Evolutionary conservation across 2,888 invertebrate species (phyloP).

Genomic region (Fabriciana adippe): DNA sequence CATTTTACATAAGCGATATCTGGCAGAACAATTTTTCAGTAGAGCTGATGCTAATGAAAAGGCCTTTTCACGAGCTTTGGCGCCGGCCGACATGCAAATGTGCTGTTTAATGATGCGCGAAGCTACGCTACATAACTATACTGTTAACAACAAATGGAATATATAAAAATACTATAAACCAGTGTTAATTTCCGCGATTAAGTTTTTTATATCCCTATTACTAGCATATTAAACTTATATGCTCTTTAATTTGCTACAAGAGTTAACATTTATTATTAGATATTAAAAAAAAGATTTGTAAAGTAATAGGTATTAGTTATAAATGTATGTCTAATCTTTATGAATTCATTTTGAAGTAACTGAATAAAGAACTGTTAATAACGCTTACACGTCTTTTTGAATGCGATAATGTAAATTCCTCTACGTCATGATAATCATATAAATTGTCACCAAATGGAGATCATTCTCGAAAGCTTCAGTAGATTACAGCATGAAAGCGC

Average conservation of each 20-base stretch:
- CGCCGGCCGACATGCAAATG: conserved; percentile 77
- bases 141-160: conserved; percentile 27
- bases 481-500: conserved; percentile 75
- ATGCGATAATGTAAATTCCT: conserved; percentile 28
- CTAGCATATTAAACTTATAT: too few relatives aligned
- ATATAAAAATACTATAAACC: conserved; percentile 2
- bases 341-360: not conserved
- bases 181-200: not conserved
- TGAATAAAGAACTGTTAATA: not conserved
- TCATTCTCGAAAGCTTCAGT: conserved; percentile 63
- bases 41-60: conserved; percentile 77
- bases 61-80: conserved; percentile 80
- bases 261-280: too few relatives aligned
- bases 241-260: too few relatives aligned
- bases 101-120: conserved; percentile 73
- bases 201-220: not conserved
- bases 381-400: too few relatives aligned
- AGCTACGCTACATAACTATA: conserved; percentile 62
- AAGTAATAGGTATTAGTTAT: too few relatives aligned
- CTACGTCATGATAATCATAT: conserved; percentile 58
- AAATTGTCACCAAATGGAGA: conserved; percentile 51
- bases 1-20: conserved; percentile 50
- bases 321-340: too few relatives aligned
- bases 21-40: conserved; percentile 74
- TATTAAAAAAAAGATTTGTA: too few relatives aligned